Percentiles rank a stretch among this genome's conserved stretches.
Conservation (phyloP, 2,797 vertebrate genomes). For the Myotis vivesi region DNA sequence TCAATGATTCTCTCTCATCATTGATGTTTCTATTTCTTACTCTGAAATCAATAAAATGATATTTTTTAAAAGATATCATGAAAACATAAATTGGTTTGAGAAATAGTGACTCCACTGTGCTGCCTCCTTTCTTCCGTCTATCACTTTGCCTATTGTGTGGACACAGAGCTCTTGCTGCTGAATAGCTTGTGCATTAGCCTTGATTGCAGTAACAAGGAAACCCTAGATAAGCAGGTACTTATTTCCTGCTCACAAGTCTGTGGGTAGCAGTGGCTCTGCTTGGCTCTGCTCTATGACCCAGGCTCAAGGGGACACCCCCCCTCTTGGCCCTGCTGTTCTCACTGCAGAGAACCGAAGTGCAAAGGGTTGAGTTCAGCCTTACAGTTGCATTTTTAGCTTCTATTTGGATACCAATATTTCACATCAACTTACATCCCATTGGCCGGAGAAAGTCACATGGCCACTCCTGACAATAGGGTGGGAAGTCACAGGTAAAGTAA, state of each 20-base stretch:
- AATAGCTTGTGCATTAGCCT: neutral
- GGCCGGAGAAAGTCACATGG: neutral
- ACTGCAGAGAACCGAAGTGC: neutral
- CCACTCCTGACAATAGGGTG: neutral
- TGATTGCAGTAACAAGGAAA: neutral
- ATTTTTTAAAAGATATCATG: too few species aligned
- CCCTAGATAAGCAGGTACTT: neutral
- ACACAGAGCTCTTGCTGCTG: neutral
- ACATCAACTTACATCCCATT: neutral
- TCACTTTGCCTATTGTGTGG: neutral
- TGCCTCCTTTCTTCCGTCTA: neutral
- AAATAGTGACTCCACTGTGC: neutral
- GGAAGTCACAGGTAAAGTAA: neutral
- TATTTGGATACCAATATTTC: neutral
- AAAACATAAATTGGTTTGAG: neutral
- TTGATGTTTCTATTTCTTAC: too few species aligned
- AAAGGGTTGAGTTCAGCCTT: neutral
- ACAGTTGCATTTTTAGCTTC: neutral
- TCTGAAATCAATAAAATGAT: too few species aligned
- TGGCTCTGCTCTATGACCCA: neutral
- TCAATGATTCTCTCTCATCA: too few species aligned
- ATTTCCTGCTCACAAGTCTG: neutral
- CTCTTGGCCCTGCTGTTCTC: neutral
- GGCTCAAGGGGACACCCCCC: neutral
- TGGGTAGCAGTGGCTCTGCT: neutral